A percentile compares a stretch with the other conserved stretches of the same genome.
These are phyloP conservation scores for Parnassius apollo DNA, from an alignment of 2,888 invertebrate genomes.

Conservation along the genomic window DNA sequence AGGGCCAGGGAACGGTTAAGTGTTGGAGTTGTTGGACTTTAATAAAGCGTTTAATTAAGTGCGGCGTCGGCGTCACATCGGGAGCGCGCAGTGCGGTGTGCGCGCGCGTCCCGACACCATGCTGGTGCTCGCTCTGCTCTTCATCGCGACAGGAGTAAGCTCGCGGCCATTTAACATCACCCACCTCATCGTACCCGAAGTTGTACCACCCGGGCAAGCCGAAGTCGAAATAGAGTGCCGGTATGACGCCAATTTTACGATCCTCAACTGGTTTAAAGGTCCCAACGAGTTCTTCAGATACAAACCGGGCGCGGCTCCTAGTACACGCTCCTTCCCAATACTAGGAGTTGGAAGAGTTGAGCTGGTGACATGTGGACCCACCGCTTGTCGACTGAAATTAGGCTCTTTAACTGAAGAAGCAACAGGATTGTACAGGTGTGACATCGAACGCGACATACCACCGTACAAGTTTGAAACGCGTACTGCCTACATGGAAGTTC, in stretches of 20 bases:
- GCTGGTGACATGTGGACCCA: constrained; percentile 60
- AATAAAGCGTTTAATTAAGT: constrained; percentile 79
- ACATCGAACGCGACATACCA: constrained; percentile 62
- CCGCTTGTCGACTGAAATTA: constrained; percentile 57
- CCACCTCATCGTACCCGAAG: constrained; percentile 54
- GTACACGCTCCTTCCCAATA: constrained; percentile 60
- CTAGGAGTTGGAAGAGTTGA: constrained; percentile 63
- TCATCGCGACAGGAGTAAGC: constrained; percentile 36
- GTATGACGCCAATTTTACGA: constrained; percentile 71
- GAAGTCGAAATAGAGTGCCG: constrained; percentile 66
- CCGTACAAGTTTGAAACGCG: constrained; percentile 63
- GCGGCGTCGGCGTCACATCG: constrained; percentile 47
- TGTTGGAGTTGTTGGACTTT: constrained; percentile 76
- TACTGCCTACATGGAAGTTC: constrained; percentile 62
- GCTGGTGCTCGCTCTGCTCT: constrained; percentile 49
- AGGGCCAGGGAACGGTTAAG: constrained; percentile 67
- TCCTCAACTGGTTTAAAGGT: constrained; percentile 72
- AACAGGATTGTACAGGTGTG: constrained; percentile 66
- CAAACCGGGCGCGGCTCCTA: constrained; percentile 61
- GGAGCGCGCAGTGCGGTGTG: constrained; percentile 62
- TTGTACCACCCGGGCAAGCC: constrained; percentile 52
- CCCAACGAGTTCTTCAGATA: constrained; percentile 69
- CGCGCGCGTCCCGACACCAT: constrained; percentile 63
- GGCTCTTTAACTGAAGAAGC: constrained; percentile 64
- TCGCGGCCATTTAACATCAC: constrained; percentile 64